Conservation (phyloP, 2,888 invertebrate genomes). For the Druceiella hillmani region DNA sequence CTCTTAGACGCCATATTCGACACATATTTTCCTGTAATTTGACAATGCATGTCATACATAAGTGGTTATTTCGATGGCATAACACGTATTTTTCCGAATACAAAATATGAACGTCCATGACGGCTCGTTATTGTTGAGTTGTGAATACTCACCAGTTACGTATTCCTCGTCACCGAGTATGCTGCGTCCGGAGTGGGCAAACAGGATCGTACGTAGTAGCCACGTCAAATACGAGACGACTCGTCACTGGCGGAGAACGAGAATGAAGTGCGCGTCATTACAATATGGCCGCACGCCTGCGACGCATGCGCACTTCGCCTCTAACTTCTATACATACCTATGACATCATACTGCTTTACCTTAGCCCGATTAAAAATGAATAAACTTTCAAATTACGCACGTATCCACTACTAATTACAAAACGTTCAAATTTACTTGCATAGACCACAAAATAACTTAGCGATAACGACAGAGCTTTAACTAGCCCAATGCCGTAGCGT, state of each 20-base stretch:
- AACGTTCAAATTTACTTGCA: no score
- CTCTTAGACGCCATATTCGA: constrained; percentile 4
- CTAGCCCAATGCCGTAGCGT: no score
- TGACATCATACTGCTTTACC: no score
- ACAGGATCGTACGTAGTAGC: constrained; percentile 89
- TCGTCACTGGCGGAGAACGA: constrained; percentile 76
- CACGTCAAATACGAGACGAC: constrained; percentile 85
- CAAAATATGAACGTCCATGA: constrained; percentile 45
- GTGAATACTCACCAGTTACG: constrained; percentile 86
- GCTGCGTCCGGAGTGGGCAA: constrained; percentile 92
- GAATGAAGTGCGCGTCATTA: constrained; percentile 73
- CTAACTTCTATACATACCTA: no score
- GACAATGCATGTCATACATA: constrained; percentile 30
- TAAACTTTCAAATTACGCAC: no score
- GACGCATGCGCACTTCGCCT: constrained; percentile 42
- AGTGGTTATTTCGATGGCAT: no score
- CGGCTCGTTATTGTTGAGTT: constrained; percentile 56
- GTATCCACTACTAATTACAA: no score
- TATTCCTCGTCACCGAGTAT: constrained; percentile 93
- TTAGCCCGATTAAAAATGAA: no score
- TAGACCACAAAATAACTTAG: no score
- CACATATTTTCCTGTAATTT: constrained; percentile 35
- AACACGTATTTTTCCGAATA: constrained; percentile 43
- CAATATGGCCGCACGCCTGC: constrained; percentile 59
- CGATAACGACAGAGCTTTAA: no score